phyloP scores from a whole-genome alignment of 2,113 vertebrate species.

The Oryzias curvinotus region DNA sequence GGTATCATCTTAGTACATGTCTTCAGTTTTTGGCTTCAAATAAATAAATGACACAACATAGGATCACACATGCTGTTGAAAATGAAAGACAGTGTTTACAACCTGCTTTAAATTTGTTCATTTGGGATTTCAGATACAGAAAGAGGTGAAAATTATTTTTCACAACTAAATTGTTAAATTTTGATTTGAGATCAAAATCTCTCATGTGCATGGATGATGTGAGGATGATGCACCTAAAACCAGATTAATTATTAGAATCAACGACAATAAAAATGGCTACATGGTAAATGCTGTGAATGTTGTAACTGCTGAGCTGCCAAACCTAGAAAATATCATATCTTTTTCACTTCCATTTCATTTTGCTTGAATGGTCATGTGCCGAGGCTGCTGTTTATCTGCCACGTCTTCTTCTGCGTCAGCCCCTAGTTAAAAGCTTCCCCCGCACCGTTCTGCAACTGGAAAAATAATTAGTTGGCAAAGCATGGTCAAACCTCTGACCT shows the following conservation, averaged over 20 bases:
- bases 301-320: background rate
- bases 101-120: no score
- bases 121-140: no score
- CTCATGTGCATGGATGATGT: no score
- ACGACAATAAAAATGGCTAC: no score
- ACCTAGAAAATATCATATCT: slow-evolving; percentile 3
- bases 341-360: slow-evolving; percentile 40
- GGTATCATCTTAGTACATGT: background rate
- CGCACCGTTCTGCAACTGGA: slow-evolving; percentile 32
- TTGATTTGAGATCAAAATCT: no score
- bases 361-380: slow-evolving; percentile 17
- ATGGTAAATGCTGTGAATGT: background rate
- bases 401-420: slow-evolving; percentile 42
- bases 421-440: slow-evolving; percentile 37
- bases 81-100: no score
- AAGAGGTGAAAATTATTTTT: no score
- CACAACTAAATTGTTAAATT: no score
- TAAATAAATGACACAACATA: background rate
- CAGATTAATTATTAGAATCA: no score
- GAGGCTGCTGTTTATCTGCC: slow-evolving; percentile 10
- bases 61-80: no score
- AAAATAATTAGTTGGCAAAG: slow-evolving; percentile 54
- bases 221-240: no score
- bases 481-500: slow-evolving; percentile 45
- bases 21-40: background rate